Evolutionary conservation across 1,140 invertebrate species (phyloP), one percentile per base, ranked within the genome.

Genomic region (Brevipalpus yothersi): DNA sequence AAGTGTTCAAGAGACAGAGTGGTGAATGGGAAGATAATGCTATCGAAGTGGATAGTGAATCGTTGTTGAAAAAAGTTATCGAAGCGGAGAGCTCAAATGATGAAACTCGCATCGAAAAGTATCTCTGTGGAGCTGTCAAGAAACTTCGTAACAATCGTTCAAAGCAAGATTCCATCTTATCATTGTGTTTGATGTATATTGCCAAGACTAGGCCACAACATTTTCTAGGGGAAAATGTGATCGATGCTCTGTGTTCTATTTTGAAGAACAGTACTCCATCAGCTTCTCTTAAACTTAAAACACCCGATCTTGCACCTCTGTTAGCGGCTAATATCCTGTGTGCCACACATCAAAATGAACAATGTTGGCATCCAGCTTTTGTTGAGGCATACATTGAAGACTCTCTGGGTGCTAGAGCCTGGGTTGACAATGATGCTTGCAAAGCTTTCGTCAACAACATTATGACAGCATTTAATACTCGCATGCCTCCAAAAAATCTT

Each of bases 361-460:
- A 64, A 23, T 70, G 70, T 45, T 78, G 76, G 76, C 75, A 75
- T 40, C 74, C 76, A 65, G 65, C 69, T 53, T 77, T 77, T 72
- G 69, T 77, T 7, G 75, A 75, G 67, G 72, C 74, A 0, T 96
- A 89, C 69, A 80, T 95, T 59, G 91, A 97, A 68, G 92, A 97
- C 75, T 86, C 89, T 4, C 70, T 91, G 0, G 86, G 85, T 56
- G 91, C 96, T 66, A 72, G 90, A 56, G 76, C 84, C 58, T 96
- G 91, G 89, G 84, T 94, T 9, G 91, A 95, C 68, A 80, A 83
- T 65, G 79, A 86, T 11, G 83, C 89, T 69, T 94, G 89, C 70
- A 83, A 85, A 69, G 80, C 80, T 41, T 86, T 94, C 73, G 84
- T 92, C 0, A 88, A 93, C 64, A 96, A 95, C 70, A 84, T 97